A percentile compares a stretch with the other conserved stretches of the same genome.
phyloP scores from a whole-genome alignment of 2,113 vertebrate species.

The Fukomys damarensis region DNA sequence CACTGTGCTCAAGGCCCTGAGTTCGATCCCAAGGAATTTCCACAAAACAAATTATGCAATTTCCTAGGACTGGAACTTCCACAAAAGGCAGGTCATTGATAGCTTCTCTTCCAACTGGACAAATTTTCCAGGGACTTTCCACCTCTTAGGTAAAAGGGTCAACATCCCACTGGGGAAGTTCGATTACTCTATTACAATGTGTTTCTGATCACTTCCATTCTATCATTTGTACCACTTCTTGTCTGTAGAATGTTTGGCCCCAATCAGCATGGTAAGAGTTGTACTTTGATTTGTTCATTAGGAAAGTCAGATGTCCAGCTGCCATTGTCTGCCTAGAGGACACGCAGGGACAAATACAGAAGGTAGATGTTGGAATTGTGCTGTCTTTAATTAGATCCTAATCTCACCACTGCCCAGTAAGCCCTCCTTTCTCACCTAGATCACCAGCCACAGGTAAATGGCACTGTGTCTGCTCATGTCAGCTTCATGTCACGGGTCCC shows the following conservation, averaged over 20 bases:
- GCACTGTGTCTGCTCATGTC: neutral
- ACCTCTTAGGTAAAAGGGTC: neutral
- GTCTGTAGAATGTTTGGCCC: neutral
- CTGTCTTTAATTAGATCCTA: neutral
- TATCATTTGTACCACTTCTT: neutral
- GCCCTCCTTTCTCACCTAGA: neutral
- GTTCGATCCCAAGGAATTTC: slow-evolving; percentile 28
- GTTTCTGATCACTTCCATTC: neutral
- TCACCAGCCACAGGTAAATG: slow-evolving; percentile 23
- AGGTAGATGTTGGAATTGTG: neutral
- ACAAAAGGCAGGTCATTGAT: neutral
- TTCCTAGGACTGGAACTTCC: no score
- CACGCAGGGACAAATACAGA: neutral
- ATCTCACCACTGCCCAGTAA: neutral
- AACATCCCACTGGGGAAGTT: neutral
- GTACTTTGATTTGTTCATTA: neutral
- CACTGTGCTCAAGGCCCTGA: neutral
- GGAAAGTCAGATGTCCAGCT: neutral
- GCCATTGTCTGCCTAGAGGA: neutral
- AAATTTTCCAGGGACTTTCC: neutral
- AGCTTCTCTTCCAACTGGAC: neutral
- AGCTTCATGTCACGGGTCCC: neutral
- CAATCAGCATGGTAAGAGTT: neutral
- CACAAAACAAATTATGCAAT: neutral
- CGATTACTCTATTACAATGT: neutral